Base-by-base conservation (phyloP, 2,113 vertebrate genomes). In the Archilochus colubris region DNA sequence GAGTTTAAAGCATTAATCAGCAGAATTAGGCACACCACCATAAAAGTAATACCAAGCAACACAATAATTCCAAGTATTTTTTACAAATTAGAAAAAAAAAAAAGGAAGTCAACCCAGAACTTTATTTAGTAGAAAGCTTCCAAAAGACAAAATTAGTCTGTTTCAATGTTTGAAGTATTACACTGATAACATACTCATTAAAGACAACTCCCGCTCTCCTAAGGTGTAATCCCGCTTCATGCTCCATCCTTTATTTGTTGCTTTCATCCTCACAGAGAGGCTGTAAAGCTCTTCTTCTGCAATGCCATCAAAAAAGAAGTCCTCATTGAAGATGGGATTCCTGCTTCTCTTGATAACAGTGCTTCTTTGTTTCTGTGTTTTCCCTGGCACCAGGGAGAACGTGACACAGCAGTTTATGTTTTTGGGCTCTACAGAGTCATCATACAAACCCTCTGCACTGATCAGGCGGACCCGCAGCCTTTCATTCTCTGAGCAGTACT, bases 321-420 rank as follows among this genome's bases (percentile, higher is more conserved):
- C 99, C 95, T 99, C 98, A 59, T 99, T 99, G 88, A 99, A 98
- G 87, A 99, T 98, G 4, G 98, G 98, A 91, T 99, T 98, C 36
- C 98, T 98, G 96, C 98, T 99, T 84, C 98, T 98, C 89, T 98
- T 97, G 84, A 99, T 98, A 62, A 98, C 97, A 1, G 98, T 98
- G 96, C 98, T 98, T 64, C 98, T 98, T 84, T 99, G 98, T 93
- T 99, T 98, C 95, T 98, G 98, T 40, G 97, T 66, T 93, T 99
- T 98, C 54, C 98, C 98, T 1, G 98, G 99, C 68, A 98, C 64
- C 40, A 98, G 96, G 17, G 98, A 98, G 48, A 99, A 97, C 91
- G 97, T 98, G 66, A 99, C 82, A 5, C 98, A 98, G 97, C 99
- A 99, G 97, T 98, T 98, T 14, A 99, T 98, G 73, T 73, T 97